Evolutionary conservation across 2,113 vertebrate genomes (phyloP).

Genomic region (Vidua macroura): DNA sequence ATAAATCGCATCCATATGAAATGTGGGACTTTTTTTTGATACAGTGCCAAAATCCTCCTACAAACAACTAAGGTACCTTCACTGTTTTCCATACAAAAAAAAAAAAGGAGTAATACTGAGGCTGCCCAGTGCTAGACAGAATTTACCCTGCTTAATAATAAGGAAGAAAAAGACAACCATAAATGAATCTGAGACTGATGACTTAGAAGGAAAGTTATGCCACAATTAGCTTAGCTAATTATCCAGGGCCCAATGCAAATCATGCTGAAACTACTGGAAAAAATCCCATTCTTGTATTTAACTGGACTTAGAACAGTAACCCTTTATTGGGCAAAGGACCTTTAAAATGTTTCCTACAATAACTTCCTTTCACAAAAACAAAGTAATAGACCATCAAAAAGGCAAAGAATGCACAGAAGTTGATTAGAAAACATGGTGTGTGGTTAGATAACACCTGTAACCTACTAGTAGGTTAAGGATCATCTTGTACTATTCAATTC

Average conservation of each 20-base stretch:
- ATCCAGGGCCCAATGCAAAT: background rate
- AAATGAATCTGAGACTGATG: background rate
- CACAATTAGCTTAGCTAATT: background rate
- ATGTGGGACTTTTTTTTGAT: background rate
- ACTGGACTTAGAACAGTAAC: background rate
- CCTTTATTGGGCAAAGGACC: background rate
- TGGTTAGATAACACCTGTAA: background rate
- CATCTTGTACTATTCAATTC: background rate
- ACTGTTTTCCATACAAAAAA: background rate
- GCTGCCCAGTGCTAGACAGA: background rate
- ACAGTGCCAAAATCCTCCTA: background rate
- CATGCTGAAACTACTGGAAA: background rate
- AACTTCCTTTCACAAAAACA: background rate
- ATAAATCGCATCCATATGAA: background rate
- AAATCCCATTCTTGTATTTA: background rate
- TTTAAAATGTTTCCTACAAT: background rate
- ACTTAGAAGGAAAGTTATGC: constrained; percentile 23
- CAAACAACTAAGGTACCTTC: background rate
- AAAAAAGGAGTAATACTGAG: background rate
- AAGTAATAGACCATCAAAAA: background rate
- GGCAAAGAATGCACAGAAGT: background rate
- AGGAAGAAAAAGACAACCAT: background rate
- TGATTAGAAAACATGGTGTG: background rate
- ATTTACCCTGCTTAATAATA: background rate
- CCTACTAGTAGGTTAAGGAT: background rate